A percentile compares a stretch with the other conserved stretches of the same genome.
phyloP scores from a whole-genome alignment of 2,888 invertebrate species.

The Chrysopilus asiliformis region DNA sequence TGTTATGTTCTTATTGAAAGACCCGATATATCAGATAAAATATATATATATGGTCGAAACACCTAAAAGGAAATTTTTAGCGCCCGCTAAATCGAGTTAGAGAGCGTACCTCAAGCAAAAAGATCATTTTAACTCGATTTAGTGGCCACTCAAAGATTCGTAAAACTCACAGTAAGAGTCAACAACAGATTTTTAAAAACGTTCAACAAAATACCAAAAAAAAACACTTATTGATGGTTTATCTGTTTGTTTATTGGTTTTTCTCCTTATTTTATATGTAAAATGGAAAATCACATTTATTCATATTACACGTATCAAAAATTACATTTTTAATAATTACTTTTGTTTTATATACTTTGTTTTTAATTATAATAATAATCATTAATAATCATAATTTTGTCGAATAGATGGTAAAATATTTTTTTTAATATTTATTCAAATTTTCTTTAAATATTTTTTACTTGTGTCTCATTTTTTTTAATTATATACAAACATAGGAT shows the following conservation, averaged over 20 bases:
- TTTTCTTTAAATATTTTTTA: slow-evolving; percentile 10
- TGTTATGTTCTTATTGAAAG: no score
- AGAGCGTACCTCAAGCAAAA: no score
- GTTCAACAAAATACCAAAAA: no score
- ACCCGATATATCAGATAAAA: no score
- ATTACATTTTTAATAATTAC: slow-evolving; percentile 12
- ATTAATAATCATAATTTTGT: slow-evolving; percentile 13
- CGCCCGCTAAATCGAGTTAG: no score
- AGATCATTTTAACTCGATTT: no score
- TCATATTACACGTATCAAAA: slow-evolving; percentile 11
- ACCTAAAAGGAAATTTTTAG: no score
- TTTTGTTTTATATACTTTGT: slow-evolving; percentile 14
- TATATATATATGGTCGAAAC: no score
- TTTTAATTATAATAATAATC: slow-evolving; percentile 14
- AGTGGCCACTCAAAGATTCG: no score
- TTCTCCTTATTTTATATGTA: background rate
- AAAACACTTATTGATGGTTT: no score
- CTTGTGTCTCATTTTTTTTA: slow-evolving; percentile 7
- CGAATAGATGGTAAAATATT: slow-evolving; percentile 16
- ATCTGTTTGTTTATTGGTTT: no score
- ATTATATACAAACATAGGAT: slow-evolving; percentile 10
- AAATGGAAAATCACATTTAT: slow-evolving; percentile 11
- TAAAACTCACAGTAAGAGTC: background rate
- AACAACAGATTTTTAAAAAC: no score
- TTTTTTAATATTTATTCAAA: slow-evolving; percentile 14